These are phyloP conservation scores for Gonioctena quinquepunctata DNA, from an alignment of 1,140 invertebrate species.

Conservation along the genomic window DNA sequence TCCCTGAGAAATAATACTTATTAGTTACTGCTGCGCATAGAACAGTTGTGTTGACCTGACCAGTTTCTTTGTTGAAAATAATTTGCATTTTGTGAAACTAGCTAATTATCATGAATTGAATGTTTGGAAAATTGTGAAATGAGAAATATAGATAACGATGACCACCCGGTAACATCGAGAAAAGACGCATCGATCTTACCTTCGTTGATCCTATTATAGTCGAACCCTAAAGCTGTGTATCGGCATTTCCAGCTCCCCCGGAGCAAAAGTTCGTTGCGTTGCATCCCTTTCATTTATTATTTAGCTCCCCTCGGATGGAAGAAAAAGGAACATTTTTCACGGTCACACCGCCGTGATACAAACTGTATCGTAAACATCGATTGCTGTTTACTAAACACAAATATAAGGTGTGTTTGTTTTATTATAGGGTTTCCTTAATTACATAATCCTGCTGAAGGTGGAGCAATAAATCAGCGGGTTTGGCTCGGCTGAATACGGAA, in stretches of 20 bases:
- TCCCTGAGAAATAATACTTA: no score
- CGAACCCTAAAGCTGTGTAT: constrained; percentile 17
- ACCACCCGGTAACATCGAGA: not conserved
- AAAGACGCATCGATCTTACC: constrained; percentile 17
- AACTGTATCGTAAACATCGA: constrained; percentile 24
- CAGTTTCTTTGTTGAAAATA: no score
- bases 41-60: no score
- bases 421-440: not conserved
- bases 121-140: no score
- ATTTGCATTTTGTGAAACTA: no score
- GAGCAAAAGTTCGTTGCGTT: not conserved
- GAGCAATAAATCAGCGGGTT: not conserved
- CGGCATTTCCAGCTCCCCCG: constrained; percentile 12
- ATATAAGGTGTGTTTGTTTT: not conserved
- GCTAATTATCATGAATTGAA: no score
- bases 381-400: not conserved
- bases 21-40: no score
- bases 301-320: constrained; percentile 17
- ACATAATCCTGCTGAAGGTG: not conserved
- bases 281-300: constrained; percentile 27
- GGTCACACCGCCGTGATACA: constrained; percentile 28
- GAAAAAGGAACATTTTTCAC: constrained; percentile 20
- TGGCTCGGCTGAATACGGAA: not conserved
- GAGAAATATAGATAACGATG: no score
- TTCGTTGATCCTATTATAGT: constrained; percentile 15